Base-by-base conservation (phyloP, 92 coral and sea anemone species). In the Zoanthus sociatus region DNA sequence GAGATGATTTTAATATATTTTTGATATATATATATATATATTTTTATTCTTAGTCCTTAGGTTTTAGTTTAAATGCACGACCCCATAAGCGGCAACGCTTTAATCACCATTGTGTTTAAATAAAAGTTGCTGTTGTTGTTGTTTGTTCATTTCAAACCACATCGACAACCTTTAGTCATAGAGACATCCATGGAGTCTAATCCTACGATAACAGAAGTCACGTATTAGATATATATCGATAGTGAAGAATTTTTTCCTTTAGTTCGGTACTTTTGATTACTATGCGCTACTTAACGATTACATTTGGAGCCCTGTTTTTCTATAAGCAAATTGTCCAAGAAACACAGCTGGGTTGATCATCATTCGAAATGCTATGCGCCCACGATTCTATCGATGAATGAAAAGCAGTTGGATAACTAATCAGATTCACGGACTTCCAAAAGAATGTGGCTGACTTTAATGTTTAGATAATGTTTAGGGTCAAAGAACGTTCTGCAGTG, bases 91-190 rank as follows among this genome's bases (percentile, higher is more conserved):
- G 26, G 26, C 26, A 26, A 26, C 26, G 26, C 26, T 26, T 26
- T 26, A 26, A 26, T 26, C 26, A 26, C 26, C 26, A 26, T 26
- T 26, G 26, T 26, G 26, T 26, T 26, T 26, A 26, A 26, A 26
- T 26, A 26, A 26, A 26, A 26, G 26, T 26, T 26, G 26, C 0
- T 26, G 26, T 26, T 26, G 26, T 26, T 26, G 26, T 26, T 26
- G 26, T 26, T 26, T 26, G 26, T 26, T 26, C 58, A 44, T 7
- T 74, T 88, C 3, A 14, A 17, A 4, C 91, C 91, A 75, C 91
- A 83, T 15, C 77, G 84, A 88, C 91, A 88, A 6, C 82, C 83
- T 8, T 73, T 73, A 48, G 86, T 45, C 87, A 16, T 61, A 13
- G 87, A 37, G 33, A 26, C 4, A 5, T 83, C 87, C 77, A 83